Conservation (phyloP, 1,140 invertebrate species). For the Microplitis mediator region DNA sequence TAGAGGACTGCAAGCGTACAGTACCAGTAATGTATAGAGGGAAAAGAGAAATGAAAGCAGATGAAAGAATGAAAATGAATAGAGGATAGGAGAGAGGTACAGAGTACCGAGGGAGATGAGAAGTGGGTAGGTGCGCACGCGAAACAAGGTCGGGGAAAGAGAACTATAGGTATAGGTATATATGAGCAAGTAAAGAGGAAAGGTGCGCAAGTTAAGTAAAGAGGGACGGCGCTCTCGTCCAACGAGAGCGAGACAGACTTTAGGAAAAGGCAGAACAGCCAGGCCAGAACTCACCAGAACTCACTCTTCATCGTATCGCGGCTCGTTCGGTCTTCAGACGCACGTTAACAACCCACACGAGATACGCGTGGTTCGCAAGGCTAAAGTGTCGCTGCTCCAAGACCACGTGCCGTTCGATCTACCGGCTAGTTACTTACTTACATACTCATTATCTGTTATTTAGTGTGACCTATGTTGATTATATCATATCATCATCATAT, state of each 20-base stretch:
- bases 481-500: not conserved
- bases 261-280: constrained; percentile 40
- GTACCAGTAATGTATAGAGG: not conserved
- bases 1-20: no score
- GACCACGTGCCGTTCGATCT: constrained; percentile 26
- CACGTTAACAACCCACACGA: constrained; percentile 54
- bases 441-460: not conserved
- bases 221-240: constrained; percentile 36
- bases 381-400: constrained; percentile 42
- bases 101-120: constrained; percentile 30
- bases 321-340: constrained; percentile 46
- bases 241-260: constrained; percentile 34
- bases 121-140: constrained; percentile 27
- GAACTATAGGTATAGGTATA: not conserved
- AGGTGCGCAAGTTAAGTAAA: constrained; percentile 19
- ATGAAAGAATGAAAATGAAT: constrained; percentile 33
- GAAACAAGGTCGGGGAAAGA: constrained; percentile 17
- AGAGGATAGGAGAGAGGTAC: not conserved
- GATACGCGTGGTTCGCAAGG: constrained; percentile 48
- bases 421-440: not conserved
- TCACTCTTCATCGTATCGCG: constrained; percentile 35
- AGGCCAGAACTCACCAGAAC: constrained; percentile 35
- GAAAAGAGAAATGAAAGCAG: constrained; percentile 21
- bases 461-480: not conserved
- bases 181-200: not conserved